Evolutionary conservation across 2,888 invertebrate genomes (phyloP).

Genomic region (Notodonta ziczac): DNA sequence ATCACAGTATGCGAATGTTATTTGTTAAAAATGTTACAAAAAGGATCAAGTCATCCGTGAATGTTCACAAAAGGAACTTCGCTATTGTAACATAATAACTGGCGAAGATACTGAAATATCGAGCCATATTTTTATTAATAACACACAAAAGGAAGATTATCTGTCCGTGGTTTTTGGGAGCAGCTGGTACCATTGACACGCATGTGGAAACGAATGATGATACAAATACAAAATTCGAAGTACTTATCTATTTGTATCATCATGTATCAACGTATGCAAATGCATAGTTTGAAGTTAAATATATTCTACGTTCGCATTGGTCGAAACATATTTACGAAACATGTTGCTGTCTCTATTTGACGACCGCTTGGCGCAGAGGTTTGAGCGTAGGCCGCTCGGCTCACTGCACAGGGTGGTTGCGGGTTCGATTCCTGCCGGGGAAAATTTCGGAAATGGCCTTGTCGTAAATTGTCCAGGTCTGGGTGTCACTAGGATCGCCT

Average conservation of each 20-base stretch:
- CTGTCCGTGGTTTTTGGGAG: conserved; percentile 68
- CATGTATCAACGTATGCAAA: background rate
- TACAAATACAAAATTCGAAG: background rate
- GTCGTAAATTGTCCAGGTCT: no score
- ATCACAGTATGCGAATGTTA: conserved; percentile 30
- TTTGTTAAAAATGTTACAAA: conserved; percentile 62
- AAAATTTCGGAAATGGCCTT: no score
- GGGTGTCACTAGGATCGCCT: no score
- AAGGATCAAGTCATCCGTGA: conserved; percentile 73
- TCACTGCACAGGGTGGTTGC: no score
- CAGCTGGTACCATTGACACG: conserved; percentile 65
- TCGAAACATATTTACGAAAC: no score
- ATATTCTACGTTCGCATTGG: no score
- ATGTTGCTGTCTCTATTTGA: no score
- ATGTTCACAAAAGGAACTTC: conserved; percentile 67
- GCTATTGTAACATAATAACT: conserved; percentile 74
- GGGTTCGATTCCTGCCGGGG: no score
- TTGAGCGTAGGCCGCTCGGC: no score
- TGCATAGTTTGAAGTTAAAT: background rate
- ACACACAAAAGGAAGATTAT: conserved; percentile 81
- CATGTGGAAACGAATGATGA: conserved; percentile 13
- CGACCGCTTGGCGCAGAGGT: no score
- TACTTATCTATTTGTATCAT: conserved; percentile 6
- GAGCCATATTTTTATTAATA: conserved; percentile 84
- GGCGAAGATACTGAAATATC: conserved; percentile 73